These are phyloP conservation scores for Pollachius pollachius DNA, from an alignment of 2,113 vertebrate genomes.

Conservation along the genomic window DNA sequence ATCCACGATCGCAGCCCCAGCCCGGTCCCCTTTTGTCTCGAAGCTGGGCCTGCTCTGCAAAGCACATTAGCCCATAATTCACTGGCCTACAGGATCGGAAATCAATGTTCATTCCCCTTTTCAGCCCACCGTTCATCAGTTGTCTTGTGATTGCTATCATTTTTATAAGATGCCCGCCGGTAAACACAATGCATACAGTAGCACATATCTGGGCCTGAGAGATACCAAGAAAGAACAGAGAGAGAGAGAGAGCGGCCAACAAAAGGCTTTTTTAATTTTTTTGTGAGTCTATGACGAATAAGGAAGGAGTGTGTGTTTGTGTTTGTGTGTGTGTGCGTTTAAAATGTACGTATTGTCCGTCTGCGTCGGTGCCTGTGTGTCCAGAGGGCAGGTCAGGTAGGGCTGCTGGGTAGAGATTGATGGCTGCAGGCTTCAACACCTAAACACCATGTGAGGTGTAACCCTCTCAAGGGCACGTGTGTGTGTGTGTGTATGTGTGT, in stretches of 20 bases:
- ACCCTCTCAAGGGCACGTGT: constrained; percentile 69
- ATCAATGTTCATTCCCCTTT: constrained; percentile 53
- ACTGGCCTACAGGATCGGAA: constrained; percentile 47
- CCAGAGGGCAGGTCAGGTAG: constrained; percentile 52
- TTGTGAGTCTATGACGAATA: background rate
- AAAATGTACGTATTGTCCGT: constrained; percentile 4
- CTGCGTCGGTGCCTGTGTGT: constrained; percentile 34
- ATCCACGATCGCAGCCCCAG: constrained; percentile 36
- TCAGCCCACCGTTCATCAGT: constrained; percentile 48
- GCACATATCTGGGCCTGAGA: constrained; percentile 38
- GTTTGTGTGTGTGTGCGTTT: constrained; percentile 19
- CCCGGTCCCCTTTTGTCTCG: constrained; percentile 53
- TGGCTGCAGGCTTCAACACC: constrained; percentile 53
- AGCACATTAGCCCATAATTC: constrained; percentile 50
- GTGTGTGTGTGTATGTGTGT: constrained; percentile 34
- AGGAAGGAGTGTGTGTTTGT: constrained; percentile 7
- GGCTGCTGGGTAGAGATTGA: constrained; percentile 69
- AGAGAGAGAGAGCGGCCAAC: constrained; percentile 10
- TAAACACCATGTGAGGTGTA: constrained; percentile 59
- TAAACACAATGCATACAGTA: constrained; percentile 49
- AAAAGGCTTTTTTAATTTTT: background rate
- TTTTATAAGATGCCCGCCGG: constrained; percentile 52
- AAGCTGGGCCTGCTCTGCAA: constrained; percentile 37
- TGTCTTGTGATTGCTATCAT: constrained; percentile 55
- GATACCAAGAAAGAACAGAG: constrained; percentile 24